phyloP scores from a whole-genome alignment of 1,140 invertebrate species.

The Brachionus sp. region DNA sequence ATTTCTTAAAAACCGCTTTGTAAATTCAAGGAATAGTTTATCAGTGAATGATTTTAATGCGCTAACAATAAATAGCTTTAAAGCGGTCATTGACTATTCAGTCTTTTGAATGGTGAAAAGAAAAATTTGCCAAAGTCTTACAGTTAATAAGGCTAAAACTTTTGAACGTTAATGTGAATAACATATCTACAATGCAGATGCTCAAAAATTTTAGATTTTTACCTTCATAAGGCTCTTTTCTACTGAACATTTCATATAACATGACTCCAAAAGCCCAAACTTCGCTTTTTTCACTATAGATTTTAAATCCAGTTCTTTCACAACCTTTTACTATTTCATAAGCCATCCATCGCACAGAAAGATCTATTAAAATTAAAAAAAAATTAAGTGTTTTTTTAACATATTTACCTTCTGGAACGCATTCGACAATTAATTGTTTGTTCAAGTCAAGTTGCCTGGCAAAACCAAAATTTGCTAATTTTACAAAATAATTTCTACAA shows the following conservation, averaged over 20 bases:
- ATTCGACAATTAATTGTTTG: not conserved
- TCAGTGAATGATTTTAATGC: too few relatives aligned
- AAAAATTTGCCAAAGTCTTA: too few relatives aligned
- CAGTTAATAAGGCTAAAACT: too few relatives aligned
- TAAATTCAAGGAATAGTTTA: too few relatives aligned
- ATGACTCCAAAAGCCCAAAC: slow-evolving; percentile 97
- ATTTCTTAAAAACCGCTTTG: too few relatives aligned
- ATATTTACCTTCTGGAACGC: not conserved
- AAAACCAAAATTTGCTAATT: slow-evolving; percentile 8
- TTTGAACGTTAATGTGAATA: too few relatives aligned
- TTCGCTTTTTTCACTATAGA: slow-evolving; percentile 76
- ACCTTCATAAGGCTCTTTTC: slow-evolving; percentile 25
- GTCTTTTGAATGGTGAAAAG: too few relatives aligned
- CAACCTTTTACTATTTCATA: slow-evolving; percentile 73
- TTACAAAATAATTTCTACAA: slow-evolving; percentile 17
- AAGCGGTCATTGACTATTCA: too few relatives aligned
- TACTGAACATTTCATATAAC: slow-evolving; percentile 93
- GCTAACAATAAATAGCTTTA: too few relatives aligned
- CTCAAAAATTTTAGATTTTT: not conserved
- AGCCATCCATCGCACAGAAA: slow-evolving; percentile 90
- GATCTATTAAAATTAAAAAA: slow-evolving; percentile 67
- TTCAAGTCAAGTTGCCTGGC: not conserved
- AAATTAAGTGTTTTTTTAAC: not conserved
- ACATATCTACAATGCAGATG: too few relatives aligned
- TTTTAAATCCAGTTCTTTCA: slow-evolving; percentile 63